phyloP scores from a whole-genome alignment of 2,797 vertebrate species.

The Tokudaia muenninki region DNA sequence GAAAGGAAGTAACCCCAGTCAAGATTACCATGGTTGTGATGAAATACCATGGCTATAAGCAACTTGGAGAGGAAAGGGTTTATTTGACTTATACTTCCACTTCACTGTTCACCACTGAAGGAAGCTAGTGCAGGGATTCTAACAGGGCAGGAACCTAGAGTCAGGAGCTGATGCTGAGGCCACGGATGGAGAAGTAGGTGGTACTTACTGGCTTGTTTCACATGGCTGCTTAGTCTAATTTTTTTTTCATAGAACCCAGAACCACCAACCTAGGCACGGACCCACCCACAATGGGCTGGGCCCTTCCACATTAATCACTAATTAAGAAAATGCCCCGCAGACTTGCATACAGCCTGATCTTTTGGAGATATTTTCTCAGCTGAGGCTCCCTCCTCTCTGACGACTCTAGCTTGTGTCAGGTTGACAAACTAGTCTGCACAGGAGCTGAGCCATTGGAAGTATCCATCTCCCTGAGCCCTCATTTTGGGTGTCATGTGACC shows the following conservation, averaged over 20 bases:
- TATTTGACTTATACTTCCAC: background rate
- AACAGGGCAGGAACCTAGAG: background rate
- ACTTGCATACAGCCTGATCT: background rate
- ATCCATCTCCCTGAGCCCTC: background rate
- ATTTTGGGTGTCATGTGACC: background rate
- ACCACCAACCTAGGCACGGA: background rate
- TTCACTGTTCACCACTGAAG: background rate
- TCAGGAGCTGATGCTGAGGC: background rate
- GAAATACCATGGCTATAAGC: background rate
- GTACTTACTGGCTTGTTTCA: background rate
- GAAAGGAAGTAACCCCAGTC: too few species aligned
- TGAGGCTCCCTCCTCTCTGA: background rate
- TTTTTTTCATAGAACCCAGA: background rate
- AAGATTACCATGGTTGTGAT: background rate
- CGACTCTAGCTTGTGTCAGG: too few species aligned
- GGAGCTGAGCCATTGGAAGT: background rate
- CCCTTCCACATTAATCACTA: background rate
- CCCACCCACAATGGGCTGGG: background rate
- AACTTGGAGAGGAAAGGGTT: background rate
- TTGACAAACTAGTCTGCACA: background rate
- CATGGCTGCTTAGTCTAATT: background rate
- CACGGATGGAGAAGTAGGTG: background rate
- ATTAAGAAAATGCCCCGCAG: background rate
- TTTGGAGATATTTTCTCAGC: background rate
- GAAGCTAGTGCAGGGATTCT: background rate